phyloP scores from a whole-genome alignment of 92 coral and sea anemone genomes.

The Phenganax marumi region DNA sequence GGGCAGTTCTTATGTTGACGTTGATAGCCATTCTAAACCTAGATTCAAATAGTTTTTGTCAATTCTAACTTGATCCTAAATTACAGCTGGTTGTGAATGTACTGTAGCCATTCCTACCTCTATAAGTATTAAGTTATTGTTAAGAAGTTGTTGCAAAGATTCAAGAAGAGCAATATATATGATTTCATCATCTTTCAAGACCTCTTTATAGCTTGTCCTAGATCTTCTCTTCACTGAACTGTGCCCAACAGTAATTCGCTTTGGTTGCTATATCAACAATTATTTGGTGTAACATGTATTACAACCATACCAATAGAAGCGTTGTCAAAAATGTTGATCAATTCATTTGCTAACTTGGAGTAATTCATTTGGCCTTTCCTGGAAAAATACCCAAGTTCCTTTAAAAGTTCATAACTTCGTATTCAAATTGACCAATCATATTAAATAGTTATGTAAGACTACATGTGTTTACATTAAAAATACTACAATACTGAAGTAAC shows the following conservation, averaged over 20 bases:
- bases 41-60: background rate
- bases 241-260: constrained; percentile 18
- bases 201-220: constrained; percentile 11
- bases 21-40: constrained; percentile 7
- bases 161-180: background rate
- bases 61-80: background rate
- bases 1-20: background rate
- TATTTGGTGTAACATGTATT: too few relatives aligned
- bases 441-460: too few relatives aligned
- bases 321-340: too few relatives aligned
- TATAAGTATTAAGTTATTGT: background rate
- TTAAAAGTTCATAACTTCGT: too few relatives aligned
- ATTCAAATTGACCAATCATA: too few relatives aligned
- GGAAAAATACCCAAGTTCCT: too few relatives aligned
- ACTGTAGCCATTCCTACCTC: background rate
- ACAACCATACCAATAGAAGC: too few relatives aligned
- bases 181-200: constrained; percentile 1
- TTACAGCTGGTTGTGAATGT: background rate
- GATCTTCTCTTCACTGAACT: constrained; percentile 8
- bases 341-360: too few relatives aligned
- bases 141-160: background rate
- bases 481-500: too few relatives aligned
- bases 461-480: too few relatives aligned
- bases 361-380: too few relatives aligned
- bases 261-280: constrained; percentile 19